Conservation (phyloP, 2,113 vertebrate species). For the Benitochromis conjunctus region DNA sequence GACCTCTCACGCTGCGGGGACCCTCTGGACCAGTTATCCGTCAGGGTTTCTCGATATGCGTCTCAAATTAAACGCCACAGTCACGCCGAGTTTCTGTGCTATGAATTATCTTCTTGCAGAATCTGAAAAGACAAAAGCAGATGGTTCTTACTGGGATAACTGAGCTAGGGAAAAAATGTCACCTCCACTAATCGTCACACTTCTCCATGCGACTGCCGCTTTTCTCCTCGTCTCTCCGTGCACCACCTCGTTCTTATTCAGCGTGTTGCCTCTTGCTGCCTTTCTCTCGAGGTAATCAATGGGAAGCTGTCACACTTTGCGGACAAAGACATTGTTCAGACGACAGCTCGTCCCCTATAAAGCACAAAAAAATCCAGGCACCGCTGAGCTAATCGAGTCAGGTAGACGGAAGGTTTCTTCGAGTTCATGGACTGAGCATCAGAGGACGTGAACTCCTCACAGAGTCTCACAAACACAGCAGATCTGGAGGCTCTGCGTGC, state of each 20-base stretch:
- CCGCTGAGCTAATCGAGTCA: constrained; percentile 18
- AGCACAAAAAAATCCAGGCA: not conserved
- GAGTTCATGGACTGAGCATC: constrained; percentile 39
- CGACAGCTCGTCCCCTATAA: not conserved
- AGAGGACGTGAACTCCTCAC: constrained; percentile 48
- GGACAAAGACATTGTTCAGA: constrained; percentile 53
- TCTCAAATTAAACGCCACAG: constrained; percentile 37
- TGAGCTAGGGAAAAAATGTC: not conserved
- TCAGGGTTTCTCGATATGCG: constrained; percentile 24
- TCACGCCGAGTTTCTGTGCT: constrained; percentile 38
- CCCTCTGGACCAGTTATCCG: constrained; percentile 11
- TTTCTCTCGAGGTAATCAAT: constrained; percentile 32
- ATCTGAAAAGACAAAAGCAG: constrained; percentile 77
- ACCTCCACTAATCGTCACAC: not conserved
- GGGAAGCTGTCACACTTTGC: constrained; percentile 19
- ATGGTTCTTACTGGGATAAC: constrained; percentile 20
- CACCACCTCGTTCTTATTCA: constrained; percentile 10
- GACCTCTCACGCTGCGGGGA: constrained; percentile 33
- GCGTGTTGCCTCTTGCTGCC: not conserved
- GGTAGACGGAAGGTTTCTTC: constrained; percentile 23
- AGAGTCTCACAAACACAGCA: not conserved
- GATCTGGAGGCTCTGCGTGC: constrained; percentile 4
- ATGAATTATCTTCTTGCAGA: constrained; percentile 87
- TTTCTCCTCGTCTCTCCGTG: not conserved
- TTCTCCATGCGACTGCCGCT: not conserved